Base-by-base conservation (phyloP, 2,888 invertebrate genomes). In the Ichneumoninae sp. region DNA sequence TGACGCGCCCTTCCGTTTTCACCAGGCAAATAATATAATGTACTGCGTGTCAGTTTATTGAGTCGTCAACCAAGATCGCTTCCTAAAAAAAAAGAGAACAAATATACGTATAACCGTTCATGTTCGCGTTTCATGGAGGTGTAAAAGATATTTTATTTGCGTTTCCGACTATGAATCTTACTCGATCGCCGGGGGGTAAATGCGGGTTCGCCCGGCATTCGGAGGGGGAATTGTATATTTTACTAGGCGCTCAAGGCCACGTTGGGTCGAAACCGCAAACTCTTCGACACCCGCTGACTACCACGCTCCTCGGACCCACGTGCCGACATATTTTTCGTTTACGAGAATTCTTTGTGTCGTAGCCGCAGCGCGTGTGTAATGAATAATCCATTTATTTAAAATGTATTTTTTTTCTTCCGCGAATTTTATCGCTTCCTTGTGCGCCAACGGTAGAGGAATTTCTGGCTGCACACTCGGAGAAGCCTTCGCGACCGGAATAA, bases 1-100 rank as follows among this genome's bases (percentile, higher is more conserved):
- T 26, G 60, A 75, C 75, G 47, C 78, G 74, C 74, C 75, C 75
- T 83, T 83, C 83, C 83, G 74, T 69, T 83, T 79, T 63, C 70
- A 75, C 65, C 57, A 50, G 47, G 44, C 47, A 65, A 63, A 79
- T 74, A 44, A 70, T 13, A 22, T 74, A 83, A 75, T 26, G 22
- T 26, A 57, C 26, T 26, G 22, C 57, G 78, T 74, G 83, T 79
- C 44, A 52, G 13, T 36, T 22, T 74, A 78, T 69, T 66, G 65
- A 44, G 19, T 47, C 36, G 47, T 57, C 10, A 7, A 33, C 13
- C 7, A 10, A 10, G 10, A 13, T 57, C 57, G 26, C 40, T 10
- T 30, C 10, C 33, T 8, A 5, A 65, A 44, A 33, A 16, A 40
- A 33, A 30, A 22, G 30, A 44, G 19, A n/a, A n/a, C 5, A 16